Conservation (phyloP, 1,140 invertebrate genomes). For the Thaumetopoea pityocampa region DNA sequence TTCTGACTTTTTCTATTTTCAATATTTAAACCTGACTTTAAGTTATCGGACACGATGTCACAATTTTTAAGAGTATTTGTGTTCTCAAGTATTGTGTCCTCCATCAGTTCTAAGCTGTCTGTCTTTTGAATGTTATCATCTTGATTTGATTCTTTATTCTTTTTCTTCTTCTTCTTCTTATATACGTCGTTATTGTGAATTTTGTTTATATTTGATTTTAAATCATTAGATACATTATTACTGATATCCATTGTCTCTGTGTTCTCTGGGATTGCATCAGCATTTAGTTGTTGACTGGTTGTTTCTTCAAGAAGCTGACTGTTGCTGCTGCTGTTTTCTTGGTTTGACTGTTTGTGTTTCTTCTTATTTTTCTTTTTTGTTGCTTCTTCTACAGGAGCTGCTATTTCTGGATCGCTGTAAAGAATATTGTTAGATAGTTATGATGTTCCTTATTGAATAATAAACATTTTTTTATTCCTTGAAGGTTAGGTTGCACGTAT, state of each 20-base stretch:
- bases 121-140: constrained; percentile 15
- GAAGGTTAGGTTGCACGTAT: too few species aligned
- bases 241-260: too few species aligned
- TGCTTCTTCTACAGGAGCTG: constrained; percentile 42
- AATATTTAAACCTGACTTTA: too few species aligned
- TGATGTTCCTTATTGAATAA: neutral
- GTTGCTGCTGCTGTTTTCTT: constrained; percentile 10
- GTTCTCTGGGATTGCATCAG: too few species aligned
- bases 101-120: constrained; percentile 16
- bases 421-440: constrained; percentile 12
- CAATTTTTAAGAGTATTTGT: too few species aligned
- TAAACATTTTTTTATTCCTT: neutral
- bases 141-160: constrained; percentile 15
- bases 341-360: constrained; percentile 28
- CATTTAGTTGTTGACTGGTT: constrained; percentile 21
- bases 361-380: constrained; percentile 56
- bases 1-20: constrained; percentile 9
- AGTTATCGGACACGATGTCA: too few species aligned
- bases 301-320: constrained; percentile 5
- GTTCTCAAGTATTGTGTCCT: too few species aligned
- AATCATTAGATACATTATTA: too few species aligned
- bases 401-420: constrained; percentile 60
- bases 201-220: constrained; percentile 6
- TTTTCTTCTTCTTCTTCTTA: constrained; percentile 26
- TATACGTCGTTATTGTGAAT: constrained; percentile 1